These are phyloP conservation scores for Polydesmus complanatus DNA, from an alignment of 2,888 invertebrate species.

Conservation along the genomic window DNA sequence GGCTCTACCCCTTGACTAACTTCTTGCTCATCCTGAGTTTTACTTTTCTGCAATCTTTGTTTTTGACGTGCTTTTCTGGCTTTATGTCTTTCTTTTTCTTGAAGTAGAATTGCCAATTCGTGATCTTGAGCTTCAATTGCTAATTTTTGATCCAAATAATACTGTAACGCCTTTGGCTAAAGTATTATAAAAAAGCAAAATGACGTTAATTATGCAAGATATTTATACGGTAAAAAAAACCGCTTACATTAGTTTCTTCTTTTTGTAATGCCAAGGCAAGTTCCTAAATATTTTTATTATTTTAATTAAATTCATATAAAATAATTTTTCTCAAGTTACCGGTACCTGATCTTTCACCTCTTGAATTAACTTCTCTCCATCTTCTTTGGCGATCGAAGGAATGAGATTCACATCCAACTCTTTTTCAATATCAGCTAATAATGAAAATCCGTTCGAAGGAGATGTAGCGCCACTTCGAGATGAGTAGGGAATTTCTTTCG, in stretches of 20 bases:
- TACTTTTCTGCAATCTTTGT: slow-evolving; percentile 28
- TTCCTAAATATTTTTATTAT: slow-evolving; percentile 38
- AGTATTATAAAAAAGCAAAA: not conserved
- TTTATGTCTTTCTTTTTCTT: slow-evolving; percentile 58
- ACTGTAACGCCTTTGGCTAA: slow-evolving; percentile 9
- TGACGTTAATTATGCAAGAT: slow-evolving; percentile 21
- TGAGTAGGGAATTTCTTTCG: not conserved
- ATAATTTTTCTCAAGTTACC: not conserved
- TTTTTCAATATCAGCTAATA: not conserved
- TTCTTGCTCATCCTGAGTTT: slow-evolving; percentile 10
- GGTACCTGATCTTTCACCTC: slow-evolving; percentile 13
- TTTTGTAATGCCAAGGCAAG: slow-evolving; percentile 60
- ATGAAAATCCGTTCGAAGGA: not conserved
- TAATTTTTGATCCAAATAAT: slow-evolving; percentile 46
- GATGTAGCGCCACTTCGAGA: not conserved
- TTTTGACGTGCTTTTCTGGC: slow-evolving; percentile 50
- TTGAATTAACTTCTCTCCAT: slow-evolving; percentile 7
- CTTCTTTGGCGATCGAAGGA: not conserved
- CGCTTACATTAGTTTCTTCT: slow-evolving; percentile 49
- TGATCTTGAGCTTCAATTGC: slow-evolving; percentile 69
- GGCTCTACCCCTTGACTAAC: not conserved
- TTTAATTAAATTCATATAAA: not conserved
- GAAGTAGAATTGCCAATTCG: slow-evolving; percentile 58
- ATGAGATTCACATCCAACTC: not conserved
- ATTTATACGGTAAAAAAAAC: slow-evolving; percentile 37